These are phyloP conservation scores for Siderastrea radians DNA, from an alignment of 92 coral and sea anemone species.

Conservation along the genomic window DNA sequence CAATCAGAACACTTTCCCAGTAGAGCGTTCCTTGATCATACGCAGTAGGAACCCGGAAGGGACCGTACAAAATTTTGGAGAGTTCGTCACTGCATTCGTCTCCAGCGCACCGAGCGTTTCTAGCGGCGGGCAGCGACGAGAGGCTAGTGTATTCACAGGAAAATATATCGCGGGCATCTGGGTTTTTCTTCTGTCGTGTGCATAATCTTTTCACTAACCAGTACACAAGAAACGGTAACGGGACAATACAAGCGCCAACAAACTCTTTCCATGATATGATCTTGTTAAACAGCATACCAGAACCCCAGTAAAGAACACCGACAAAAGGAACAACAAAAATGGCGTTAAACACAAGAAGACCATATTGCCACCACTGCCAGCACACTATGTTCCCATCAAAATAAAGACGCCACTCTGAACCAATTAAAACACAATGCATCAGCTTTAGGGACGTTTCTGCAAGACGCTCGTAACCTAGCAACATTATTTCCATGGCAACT, in stretches of 20 bases:
- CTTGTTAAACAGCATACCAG: constrained; percentile 15
- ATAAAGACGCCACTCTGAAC: constrained; percentile 41
- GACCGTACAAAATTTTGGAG: constrained; percentile 59
- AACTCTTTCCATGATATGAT: constrained; percentile 43
- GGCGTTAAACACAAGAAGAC: constrained; percentile 20
- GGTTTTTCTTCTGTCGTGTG: neutral
- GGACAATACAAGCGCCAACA: constrained; percentile 60
- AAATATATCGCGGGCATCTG: neutral
- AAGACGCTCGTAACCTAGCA: constrained; percentile 74
- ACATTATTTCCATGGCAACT: constrained; percentile 62
- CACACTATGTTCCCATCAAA: constrained; percentile 65
- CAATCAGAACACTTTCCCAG: constrained; percentile 78
- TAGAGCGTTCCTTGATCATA: constrained; percentile 61
- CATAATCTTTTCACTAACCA: constrained; percentile 33
- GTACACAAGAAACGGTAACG: constrained; percentile 60
- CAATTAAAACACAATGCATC: constrained; percentile 55
- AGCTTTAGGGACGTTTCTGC: constrained; percentile 65
- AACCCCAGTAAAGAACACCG: constrained; percentile 44
- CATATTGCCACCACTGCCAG: constrained; percentile 79
- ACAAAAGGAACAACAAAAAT: constrained; percentile 40
- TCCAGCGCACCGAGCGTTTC: neutral
- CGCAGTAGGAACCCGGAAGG: constrained; percentile 54
- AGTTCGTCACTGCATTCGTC: constrained; percentile 34
- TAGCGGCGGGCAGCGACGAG: neutral
- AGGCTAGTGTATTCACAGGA: neutral